Base-by-base conservation (phyloP, 2,797 vertebrate species). In the Mormyrus proboscirostris region DNA sequence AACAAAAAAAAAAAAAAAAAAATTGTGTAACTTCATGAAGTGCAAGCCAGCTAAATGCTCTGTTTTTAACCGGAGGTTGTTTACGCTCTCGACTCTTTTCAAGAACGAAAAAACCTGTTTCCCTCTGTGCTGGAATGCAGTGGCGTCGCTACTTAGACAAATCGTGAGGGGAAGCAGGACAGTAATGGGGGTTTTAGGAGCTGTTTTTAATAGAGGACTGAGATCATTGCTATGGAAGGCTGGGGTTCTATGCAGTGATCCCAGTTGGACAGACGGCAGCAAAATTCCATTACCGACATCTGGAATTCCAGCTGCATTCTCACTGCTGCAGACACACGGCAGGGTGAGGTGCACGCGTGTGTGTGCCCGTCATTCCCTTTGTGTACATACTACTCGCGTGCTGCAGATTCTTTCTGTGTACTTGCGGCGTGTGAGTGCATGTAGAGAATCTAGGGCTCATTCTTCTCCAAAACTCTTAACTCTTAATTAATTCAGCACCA, bases 241-340 rank as follows among this genome's bases (percentile, higher is more conserved):
- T 91, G 57, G 12, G 51, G 33, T 87, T 76, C 53, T 14, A 19
- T 55, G 82, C 44, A 85, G 62, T 50, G 29, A 73, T 59, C 25
- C 50, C 91, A 93, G 93, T 83, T 25, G 73, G 89, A 91, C 86
- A 55, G 50, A 25, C 89, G 93, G 93, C 92, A 93, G 87, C 93
- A 59, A 76, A 92, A 88, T 83, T 91, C 76, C 83, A 79, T 86
- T 87, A 89, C 88, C 86, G 41, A 90, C 95, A 95, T 95, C 94
- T 95, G 94, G 93, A 92, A 92, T 93, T 92, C 90, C 73, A 91
- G 90, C 65, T 55, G 29, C 47, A 53, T 69, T 76, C 29, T 88
- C 47, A 82, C 69, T 88, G 86, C 88, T 65, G 53, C 49, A 69
- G 87, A 85, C 49, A 53, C 65, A 88, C 65, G 83, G 41, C 53